Conservation (phyloP, 2,888 invertebrate genomes). For the Microctonus hyperodae region DNA sequence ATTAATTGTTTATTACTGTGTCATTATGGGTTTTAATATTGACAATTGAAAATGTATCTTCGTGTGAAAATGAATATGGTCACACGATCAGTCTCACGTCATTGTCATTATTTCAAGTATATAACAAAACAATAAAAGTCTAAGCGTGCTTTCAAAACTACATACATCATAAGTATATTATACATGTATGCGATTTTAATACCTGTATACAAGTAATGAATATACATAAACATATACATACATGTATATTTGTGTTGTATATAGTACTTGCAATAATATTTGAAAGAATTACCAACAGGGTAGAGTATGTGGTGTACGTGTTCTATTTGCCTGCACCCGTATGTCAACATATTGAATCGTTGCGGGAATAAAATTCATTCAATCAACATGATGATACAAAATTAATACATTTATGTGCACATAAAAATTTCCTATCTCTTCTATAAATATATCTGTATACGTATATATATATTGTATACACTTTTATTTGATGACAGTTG, state of each 20-base stretch:
- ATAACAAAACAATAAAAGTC: conserved; percentile 10
- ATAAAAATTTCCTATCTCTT: not conserved
- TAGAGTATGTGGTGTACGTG: conserved; percentile 9
- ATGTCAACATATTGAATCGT: conserved; percentile 17
- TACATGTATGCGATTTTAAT: not conserved
- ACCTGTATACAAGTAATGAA: too few relatives aligned
- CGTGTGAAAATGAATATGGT: conserved; percentile 13
- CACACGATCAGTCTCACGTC: too few relatives aligned
- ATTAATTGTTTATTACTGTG: too few relatives aligned
- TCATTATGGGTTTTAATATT: not conserved
- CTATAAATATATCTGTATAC: not conserved
- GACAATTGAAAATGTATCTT: not conserved
- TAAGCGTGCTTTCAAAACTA: not conserved
- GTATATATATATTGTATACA: not conserved
- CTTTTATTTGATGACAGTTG: not conserved
- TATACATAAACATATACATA: not conserved
- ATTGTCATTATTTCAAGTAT: not conserved
- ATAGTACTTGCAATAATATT: conserved; percentile 4
- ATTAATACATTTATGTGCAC: not conserved
- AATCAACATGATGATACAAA: conserved; percentile 25
- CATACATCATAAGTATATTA: not conserved
- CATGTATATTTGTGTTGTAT: not conserved
- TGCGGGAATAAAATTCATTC: not conserved
- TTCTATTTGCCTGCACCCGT: conserved; percentile 25
- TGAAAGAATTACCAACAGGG: not conserved